Evolutionary conservation across 2,113 vertebrate genomes (phyloP), one percentile per base, ranked within the genome.

Genomic region (Corapipo altera): DNA sequence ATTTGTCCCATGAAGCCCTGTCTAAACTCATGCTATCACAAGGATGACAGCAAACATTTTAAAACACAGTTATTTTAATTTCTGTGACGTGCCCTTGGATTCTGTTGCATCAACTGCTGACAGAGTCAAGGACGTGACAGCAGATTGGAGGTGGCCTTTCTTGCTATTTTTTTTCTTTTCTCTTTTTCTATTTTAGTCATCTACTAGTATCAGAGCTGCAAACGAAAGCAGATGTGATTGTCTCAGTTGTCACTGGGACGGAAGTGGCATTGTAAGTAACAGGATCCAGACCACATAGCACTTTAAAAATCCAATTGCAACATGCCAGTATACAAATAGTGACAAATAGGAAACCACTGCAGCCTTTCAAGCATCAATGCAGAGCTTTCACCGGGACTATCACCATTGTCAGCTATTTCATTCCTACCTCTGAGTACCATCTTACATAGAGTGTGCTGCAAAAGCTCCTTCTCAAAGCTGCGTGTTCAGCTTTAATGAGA

Each of bases 221-320:
- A 88, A 79, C 41, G 64, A 65, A 91, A 88, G 91, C 70, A 94
- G 74, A 91, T 85, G 74, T 48, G 46, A 80, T 59, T 94, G 94
- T 96, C 89, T 96, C 55, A 77, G 85, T 48, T 88, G 75, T 93
- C 91, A 86, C 55, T 58, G 39, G 35, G 75, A 74, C 0, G 39
- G 93, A 97, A 96, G 92, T 81, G 75, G 64, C 79, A 67, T 14
- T 88, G 85, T 26, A 91, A 85, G 91, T 37, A 74, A 89, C 64
- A 84, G 35, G 67, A 85, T 83, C 67, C 85, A 89, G 77, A 92
- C 71, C 71, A 48, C 46, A 51, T 2, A 80, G 91, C 89, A 90
- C 88, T 96, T 94, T 88, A 88, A 52, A 91, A 59, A 96, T 96
- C 88, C 71, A 44, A 27, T 71, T 94, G 83, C 82, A 74, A 74